Conservation (phyloP, 1,140 invertebrate genomes). For the Brachionus koreanus region DNA sequence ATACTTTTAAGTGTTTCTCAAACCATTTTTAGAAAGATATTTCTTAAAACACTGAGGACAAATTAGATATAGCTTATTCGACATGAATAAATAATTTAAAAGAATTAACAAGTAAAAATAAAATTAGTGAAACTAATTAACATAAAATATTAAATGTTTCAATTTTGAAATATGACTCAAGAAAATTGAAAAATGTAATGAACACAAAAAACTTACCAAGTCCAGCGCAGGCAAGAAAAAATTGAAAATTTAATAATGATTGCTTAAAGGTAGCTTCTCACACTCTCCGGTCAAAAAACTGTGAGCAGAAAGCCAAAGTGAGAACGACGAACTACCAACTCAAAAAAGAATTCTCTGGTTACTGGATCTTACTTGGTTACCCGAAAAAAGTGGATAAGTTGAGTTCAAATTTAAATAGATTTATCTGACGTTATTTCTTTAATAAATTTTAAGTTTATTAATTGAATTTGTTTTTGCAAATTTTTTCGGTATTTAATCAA, state of each 20-base stretch:
- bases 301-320: not conserved
- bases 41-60: not conserved
- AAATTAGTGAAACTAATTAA: not conserved
- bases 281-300: not conserved
- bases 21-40: not conserved
- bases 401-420: no score
- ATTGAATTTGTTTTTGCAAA: no score
- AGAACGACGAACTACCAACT: no score
- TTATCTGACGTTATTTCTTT: no score
- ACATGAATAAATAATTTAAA: not conserved
- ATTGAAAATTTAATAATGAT: not conserved
- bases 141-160: not conserved
- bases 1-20: no score
- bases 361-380: no score
- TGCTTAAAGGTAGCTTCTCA: not conserved
- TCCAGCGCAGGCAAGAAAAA: not conserved
- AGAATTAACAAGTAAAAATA: not conserved
- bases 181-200: not conserved
- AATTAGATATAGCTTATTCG: not conserved
- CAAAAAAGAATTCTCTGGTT: no score
- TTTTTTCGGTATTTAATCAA: no score
- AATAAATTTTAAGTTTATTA: no score
- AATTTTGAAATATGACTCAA: not conserved
- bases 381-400: no score
- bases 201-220: not conserved